phyloP scores from a whole-genome alignment of 2,888 invertebrate species.

The Cyclophora punctaria region DNA sequence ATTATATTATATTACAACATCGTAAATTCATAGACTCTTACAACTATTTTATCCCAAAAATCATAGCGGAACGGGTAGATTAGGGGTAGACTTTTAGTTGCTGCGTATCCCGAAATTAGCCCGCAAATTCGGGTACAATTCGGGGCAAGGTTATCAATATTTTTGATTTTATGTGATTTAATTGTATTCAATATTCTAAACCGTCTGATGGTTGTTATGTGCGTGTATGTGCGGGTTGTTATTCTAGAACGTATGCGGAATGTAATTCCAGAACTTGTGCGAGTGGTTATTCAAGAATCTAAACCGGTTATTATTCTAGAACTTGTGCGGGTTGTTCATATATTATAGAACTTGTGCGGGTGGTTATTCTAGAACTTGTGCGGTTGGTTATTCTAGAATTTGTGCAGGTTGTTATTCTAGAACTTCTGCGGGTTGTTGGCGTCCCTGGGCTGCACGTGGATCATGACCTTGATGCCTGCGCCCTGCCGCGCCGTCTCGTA shows the following conservation, averaged over 20 bases:
- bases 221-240: slow-evolving; percentile 35
- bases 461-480: slow-evolving; percentile 90
- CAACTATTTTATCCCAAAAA: too few relatives aligned
- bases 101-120: too few relatives aligned
- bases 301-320: slow-evolving; percentile 21
- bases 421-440: slow-evolving; percentile 63
- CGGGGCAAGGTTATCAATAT: too few relatives aligned
- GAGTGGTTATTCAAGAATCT: too few relatives aligned
- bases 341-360: slow-evolving; percentile 18
- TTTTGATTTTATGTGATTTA: too few relatives aligned
- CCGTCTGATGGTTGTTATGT: slow-evolving; percentile 34
- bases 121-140: too few relatives aligned
- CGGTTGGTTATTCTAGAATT: slow-evolving; percentile 51
- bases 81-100: too few relatives aligned
- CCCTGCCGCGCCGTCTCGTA: slow-evolving; percentile 88
- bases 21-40: too few relatives aligned
- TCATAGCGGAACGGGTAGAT: too few relatives aligned
- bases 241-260: slow-evolving; percentile 42
- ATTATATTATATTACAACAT: too few relatives aligned
- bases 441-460: slow-evolving; percentile 78
- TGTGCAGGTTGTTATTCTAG: slow-evolving; percentile 10
- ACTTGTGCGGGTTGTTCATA: slow-evolving; percentile 62
- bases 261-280: slow-evolving; percentile 32
- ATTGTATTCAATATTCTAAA: too few relatives aligned
- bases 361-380: slow-evolving; percentile 29